phyloP scores from a whole-genome alignment of 2,113 vertebrate species.

The Paramisgurnus dabryanus region DNA sequence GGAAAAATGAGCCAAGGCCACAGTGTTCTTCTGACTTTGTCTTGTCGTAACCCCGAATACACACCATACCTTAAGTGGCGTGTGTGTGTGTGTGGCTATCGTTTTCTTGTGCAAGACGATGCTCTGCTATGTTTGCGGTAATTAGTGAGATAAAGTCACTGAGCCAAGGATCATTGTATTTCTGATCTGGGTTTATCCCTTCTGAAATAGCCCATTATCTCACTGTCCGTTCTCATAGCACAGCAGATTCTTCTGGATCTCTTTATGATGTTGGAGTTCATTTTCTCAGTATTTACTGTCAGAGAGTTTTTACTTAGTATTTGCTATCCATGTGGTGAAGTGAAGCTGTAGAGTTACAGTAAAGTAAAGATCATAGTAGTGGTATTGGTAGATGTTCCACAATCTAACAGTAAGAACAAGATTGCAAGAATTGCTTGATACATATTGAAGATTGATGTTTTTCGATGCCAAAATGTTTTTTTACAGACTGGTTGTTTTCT shows the following conservation, averaged over 20 bases:
- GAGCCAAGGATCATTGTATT: neutral
- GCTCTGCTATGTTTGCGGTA: constrained; percentile 2
- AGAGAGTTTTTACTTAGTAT: neutral
- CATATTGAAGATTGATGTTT: too few relatives aligned
- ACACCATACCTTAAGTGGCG: neutral
- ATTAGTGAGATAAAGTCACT: constrained; percentile 9
- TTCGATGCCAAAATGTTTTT: too few relatives aligned
- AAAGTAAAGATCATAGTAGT: too few relatives aligned
- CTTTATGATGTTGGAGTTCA: neutral
- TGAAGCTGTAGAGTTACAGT: too few relatives aligned
- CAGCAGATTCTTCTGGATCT: neutral
- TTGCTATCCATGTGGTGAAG: neutral
- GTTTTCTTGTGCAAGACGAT: neutral
- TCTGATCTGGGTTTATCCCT: constrained; percentile 10
- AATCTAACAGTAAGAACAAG: too few relatives aligned
- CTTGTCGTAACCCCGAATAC: neutral
- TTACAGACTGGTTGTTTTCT: too few relatives aligned
- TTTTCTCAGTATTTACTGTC: neutral
- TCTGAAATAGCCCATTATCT: constrained; percentile 12
- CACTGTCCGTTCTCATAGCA: neutral
- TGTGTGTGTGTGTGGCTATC: neutral
- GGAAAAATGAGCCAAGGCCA: constrained; percentile 42
- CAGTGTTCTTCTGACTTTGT: constrained; percentile 18
- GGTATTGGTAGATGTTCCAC: too few relatives aligned
- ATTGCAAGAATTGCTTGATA: too few relatives aligned